Percentiles rank a stretch among this genome's conserved stretches.
Evolutionary conservation across 2,113 vertebrate genomes (phyloP).

Genomic region (Columba livia): DNA sequence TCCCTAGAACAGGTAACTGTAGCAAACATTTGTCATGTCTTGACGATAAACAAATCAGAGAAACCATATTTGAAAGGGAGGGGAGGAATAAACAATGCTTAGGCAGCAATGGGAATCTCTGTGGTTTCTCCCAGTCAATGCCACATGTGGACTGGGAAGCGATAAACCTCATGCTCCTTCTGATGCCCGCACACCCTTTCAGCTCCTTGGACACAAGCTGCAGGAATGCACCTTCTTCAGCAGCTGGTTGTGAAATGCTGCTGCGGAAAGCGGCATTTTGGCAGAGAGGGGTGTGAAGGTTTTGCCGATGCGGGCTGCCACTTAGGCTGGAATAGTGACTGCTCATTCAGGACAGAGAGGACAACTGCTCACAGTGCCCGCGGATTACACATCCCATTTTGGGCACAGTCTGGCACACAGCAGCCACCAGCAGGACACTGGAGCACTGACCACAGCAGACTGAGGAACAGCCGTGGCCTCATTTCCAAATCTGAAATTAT

Average conservation of each 20-base stretch:
- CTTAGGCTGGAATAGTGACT: neutral
- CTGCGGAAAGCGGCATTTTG: neutral
- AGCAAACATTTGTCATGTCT: neutral
- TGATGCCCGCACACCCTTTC: neutral
- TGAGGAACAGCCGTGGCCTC: neutral
- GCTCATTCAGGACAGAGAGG: no score
- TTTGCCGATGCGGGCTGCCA: neutral
- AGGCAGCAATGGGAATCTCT: no score
- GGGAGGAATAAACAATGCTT: neutral
- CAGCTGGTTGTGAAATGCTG: neutral
- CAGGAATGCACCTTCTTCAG: neutral
- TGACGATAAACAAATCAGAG: neutral
- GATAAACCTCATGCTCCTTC: neutral
- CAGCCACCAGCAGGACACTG: neutral
- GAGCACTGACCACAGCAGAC: rapidly evolving
- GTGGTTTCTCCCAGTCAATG: neutral
- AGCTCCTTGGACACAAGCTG: neutral
- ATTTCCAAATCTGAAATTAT: neutral
- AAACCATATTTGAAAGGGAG: neutral
- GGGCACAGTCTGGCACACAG: neutral
- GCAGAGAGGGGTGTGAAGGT: neutral
- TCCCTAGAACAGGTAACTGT: neutral
- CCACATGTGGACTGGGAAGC: neutral
- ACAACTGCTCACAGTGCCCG: neutral
- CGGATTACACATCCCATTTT: neutral